Evolutionary conservation across 1,140 invertebrate species (phyloP).

Genomic region (Panagrolaimus sp.): DNA sequence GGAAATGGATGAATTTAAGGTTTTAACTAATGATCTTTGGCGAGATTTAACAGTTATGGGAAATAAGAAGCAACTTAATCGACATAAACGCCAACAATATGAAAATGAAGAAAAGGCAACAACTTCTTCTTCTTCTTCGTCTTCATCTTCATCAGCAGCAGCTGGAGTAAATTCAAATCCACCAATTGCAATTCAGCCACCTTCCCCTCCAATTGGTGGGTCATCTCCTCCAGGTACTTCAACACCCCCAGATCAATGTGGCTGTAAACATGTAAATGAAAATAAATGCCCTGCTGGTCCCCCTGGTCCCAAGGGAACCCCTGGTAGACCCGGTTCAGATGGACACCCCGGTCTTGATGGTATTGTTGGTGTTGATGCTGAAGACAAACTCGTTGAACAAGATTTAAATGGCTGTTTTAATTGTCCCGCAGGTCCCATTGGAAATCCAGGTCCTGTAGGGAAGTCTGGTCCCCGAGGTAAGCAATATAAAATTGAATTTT

Average conservation of each 20-base stretch:
- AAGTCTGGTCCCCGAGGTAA: slow-evolving; percentile 16
- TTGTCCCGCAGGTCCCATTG: slow-evolving; percentile 17
- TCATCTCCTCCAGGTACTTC: slow-evolving; percentile 23
- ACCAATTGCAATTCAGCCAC: not conserved
- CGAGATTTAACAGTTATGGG: slow-evolving; percentile 18
- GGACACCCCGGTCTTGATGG: slow-evolving; percentile 24
- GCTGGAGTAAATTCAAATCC: not conserved
- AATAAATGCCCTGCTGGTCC: slow-evolving; percentile 28
- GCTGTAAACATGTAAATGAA: slow-evolving; percentile 23
- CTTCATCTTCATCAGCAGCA: not conserved
- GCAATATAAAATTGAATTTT: too few species aligned
- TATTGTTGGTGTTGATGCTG: slow-evolving; percentile 8
- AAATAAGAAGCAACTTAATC: slow-evolving; percentile 7
- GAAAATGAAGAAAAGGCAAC: not conserved
- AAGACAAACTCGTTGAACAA: slow-evolving; percentile 26
- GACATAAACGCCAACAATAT: slow-evolving; percentile 17
- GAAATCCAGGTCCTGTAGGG: not conserved
- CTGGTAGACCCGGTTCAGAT: slow-evolving; percentile 17
- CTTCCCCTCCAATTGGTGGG: slow-evolving; percentile 1
- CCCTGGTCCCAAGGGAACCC: slow-evolving; percentile 18
- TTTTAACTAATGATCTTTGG: slow-evolving; percentile 26
- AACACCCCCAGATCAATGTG: slow-evolving; percentile 20
- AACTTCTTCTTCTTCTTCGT: not conserved
- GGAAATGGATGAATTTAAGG: slow-evolving; percentile 40
- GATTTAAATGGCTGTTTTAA: slow-evolving; percentile 25